Evolutionary conservation across 2,888 invertebrate species (phyloP).

Genomic region (Agonopterix subpropinquella): DNA sequence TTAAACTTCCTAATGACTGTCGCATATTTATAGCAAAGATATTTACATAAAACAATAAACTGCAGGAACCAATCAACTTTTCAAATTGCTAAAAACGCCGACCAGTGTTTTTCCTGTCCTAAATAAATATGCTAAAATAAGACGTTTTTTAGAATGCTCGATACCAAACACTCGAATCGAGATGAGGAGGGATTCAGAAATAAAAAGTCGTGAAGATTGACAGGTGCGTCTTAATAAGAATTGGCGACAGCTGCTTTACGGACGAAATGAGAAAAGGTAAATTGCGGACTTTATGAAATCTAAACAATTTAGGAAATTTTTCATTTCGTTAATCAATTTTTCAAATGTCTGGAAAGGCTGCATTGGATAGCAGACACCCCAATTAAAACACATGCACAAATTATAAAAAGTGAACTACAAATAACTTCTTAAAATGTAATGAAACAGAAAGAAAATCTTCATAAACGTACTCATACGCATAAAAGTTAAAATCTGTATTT

Average conservation of each 20-base stretch:
- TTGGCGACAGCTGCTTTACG: slow-evolving; percentile 55
- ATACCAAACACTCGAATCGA: slow-evolving; percentile 53
- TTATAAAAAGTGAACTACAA: no score
- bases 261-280: slow-evolving; percentile 68
- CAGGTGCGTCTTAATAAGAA: slow-evolving; percentile 74
- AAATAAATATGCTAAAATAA: slow-evolving; percentile 58
- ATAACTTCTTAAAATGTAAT: no score
- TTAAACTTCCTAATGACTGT: background rate
- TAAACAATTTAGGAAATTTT: slow-evolving; percentile 15
- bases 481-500: no score
- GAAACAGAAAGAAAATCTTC: no score
- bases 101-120: slow-evolving; percentile 36
- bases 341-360: no score
- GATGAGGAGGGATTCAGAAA: slow-evolving; percentile 54
- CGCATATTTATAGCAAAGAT: background rate
- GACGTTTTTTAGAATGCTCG: slow-evolving; percentile 31
- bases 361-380: no score
- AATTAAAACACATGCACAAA: no score
- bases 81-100: slow-evolving; percentile 42
- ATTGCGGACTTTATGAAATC: slow-evolving; percentile 53
- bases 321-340: slow-evolving; percentile 11
- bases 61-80: slow-evolving; percentile 41
- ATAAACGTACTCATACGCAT: no score
- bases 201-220: slow-evolving; percentile 70
- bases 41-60: slow-evolving; percentile 3